These are phyloP conservation scores for Nerophis lumbriciformis DNA, from an alignment of 2,113 vertebrate species.

Conservation along the genomic window DNA sequence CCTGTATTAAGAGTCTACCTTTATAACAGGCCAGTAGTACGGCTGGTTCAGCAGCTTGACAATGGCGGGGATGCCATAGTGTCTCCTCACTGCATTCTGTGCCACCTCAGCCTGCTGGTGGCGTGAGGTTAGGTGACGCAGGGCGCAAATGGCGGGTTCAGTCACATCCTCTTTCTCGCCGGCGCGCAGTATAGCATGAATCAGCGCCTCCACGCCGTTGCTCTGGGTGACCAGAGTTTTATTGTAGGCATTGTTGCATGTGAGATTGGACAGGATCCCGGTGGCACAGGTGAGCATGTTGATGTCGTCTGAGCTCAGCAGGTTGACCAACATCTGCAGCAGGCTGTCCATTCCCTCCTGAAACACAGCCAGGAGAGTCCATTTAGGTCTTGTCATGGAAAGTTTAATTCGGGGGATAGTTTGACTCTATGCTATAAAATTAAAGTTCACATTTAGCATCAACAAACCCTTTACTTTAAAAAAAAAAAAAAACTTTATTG, in stretches of 20 bases:
- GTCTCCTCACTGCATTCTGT: slow-evolving; percentile 84
- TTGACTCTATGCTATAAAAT: too few species aligned
- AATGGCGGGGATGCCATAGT: slow-evolving; percentile 91
- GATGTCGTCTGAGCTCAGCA: slow-evolving; percentile 84
- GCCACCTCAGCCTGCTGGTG: slow-evolving; percentile 87
- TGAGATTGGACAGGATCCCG: slow-evolving; percentile 92
- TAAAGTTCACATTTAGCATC: too few species aligned
- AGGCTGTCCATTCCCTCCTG: slow-evolving; percentile 91
- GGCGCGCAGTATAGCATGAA: slow-evolving; percentile 86
- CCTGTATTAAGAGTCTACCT: slow-evolving; percentile 67
- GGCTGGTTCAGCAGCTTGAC: slow-evolving; percentile 90
- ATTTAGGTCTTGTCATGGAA: fast-evolving
- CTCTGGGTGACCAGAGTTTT: slow-evolving; percentile 90
- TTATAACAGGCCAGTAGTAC: slow-evolving; percentile 93
- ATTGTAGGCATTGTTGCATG: slow-evolving; percentile 95
- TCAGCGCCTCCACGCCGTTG: slow-evolving; percentile 88
- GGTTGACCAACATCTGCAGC: slow-evolving; percentile 85
- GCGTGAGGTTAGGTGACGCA: slow-evolving; percentile 93
- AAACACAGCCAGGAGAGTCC: neutral
- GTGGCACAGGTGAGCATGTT: slow-evolving; percentile 93
- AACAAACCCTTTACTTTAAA: too few species aligned
- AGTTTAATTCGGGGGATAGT: neutral
- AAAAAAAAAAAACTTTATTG: too few species aligned
- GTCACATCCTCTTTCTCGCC: slow-evolving; percentile 91
- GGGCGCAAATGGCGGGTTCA: slow-evolving; percentile 87